Evolutionary conservation across 2,113 vertebrate genomes (phyloP), one percentile per base, ranked within the genome.

Genomic region (Equus przewalskii): DNA sequence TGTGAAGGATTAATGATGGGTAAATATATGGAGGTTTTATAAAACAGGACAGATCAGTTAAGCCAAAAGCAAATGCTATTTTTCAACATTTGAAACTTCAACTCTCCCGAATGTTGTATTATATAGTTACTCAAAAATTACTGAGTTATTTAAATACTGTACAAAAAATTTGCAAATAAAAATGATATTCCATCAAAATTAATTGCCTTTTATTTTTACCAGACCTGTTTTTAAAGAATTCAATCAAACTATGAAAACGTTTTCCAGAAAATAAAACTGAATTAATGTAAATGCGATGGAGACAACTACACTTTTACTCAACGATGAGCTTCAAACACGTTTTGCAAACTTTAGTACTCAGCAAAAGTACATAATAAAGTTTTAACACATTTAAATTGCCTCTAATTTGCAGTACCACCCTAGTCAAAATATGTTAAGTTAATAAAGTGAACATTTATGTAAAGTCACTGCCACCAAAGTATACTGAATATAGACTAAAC

Each of bases 371-470:
- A 97, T 91, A 90, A 97, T 91, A 93, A 97, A 94, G 36, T 85
- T 96, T 97, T 97, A 96, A 97, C 98, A 97, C 76, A 94, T 94
- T 96, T 98, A 98, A 98, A 98, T 98, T 98, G 94, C 96, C 93
- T 98, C 97, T 98, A 98, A 98, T 98, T 98, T 98, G 97, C 97
- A 97, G 84, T 97, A 97, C 92, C 93, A 97, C 97, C 94, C 95
- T 76, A 97, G 97, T 98, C 96, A 98, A 97, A 98, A 98, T 96
- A 98, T 85, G 97, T 97, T 96, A 97, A 97, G 93, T 97, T 94
- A 96, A 98, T 98, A 98, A 98, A 98, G 98, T 97, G 98, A 97
- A 88, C 96, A 98, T 97, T 98, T 98, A 97, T 90, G 98, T 98
- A 97, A 98, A 98, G 91, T 96, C 96, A 97, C 94, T 91, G 83